phyloP scores from a whole-genome alignment of 2,113 vertebrate genomes.

The chimpanzee (Pan troglodytes) region NHGRI_mPanTro3-v2.1_pri NC_072398.2:61136501-61137000 shows the following conservation, averaged over 20 bases:
- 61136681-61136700: not conserved
- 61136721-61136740: not conserved
- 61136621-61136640: not conserved
- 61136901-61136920: rapidly evolving
- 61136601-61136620: not conserved
- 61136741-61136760: not conserved
- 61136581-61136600: not conserved
- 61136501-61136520: not conserved
- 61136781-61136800: not conserved
- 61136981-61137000: not conserved
- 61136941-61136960: not conserved
- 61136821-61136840: not conserved
- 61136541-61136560: not conserved
- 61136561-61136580: not conserved
- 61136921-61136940: not conserved
- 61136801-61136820: not conserved
- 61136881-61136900: not conserved
- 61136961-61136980: not conserved
- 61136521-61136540: not conserved
- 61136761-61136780: not conserved
- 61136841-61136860: not conserved
- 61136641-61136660: not conserved
- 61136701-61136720: not conserved
- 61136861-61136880: not conserved
- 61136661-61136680: not conserved